A percentile compares a stretch with the other conserved stretches of the same genome.
phyloP scores from a whole-genome alignment of 2,113 vertebrate genomes.

The Nyctereutes procyonoides region DNA sequence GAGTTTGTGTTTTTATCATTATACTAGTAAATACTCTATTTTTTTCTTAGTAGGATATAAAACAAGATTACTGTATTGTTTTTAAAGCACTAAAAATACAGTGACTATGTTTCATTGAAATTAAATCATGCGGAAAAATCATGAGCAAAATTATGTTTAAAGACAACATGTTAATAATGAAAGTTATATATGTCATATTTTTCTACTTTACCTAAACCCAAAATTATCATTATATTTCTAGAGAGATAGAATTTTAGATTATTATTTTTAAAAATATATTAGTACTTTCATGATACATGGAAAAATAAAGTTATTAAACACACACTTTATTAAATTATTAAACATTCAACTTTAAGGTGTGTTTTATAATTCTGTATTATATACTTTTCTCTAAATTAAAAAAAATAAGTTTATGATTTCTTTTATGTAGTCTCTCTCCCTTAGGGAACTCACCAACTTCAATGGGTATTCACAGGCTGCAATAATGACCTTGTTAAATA shows the following conservation, averaged over 20 bases:
- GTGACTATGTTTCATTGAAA: background rate
- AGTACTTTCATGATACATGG: background rate
- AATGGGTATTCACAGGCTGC: background rate
- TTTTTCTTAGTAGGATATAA: constrained; percentile 14
- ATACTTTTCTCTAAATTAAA: background rate
- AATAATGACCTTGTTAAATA: background rate
- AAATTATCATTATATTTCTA: background rate
- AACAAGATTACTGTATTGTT: background rate
- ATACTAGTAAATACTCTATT: background rate
- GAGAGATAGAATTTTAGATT: background rate
- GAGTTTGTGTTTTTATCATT: background rate
- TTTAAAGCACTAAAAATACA: constrained; percentile 42
- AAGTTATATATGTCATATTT: background rate
- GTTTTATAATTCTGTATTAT: background rate
- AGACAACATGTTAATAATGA: background rate
- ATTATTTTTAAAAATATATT: background rate
- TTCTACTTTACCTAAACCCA: background rate
- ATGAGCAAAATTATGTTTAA: background rate
- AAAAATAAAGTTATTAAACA: background rate
- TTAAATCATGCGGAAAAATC: constrained; percentile 31
- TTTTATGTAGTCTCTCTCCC: background rate
- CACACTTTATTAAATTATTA: background rate
- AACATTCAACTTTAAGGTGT: background rate
- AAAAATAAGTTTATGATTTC: background rate
- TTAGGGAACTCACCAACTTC: background rate